phyloP scores from a whole-genome alignment of 2,113 vertebrate genomes.

The Columbina picui region DNA sequence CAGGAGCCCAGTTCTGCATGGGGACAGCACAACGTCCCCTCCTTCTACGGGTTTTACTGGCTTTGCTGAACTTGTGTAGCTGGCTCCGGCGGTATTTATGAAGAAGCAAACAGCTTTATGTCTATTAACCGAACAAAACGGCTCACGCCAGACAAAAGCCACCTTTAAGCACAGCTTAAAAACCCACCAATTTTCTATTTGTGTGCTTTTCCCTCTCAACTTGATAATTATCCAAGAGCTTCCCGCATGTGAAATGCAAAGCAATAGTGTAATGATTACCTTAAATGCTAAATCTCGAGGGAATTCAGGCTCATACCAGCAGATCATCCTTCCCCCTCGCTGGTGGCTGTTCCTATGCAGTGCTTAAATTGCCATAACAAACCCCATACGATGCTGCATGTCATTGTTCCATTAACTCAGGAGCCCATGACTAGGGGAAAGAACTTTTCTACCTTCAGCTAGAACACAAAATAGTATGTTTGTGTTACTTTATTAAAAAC shows the following conservation, averaged over 20 bases:
- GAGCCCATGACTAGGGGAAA: not conserved
- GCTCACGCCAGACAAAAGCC: not conserved
- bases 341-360: not conserved
- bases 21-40: not conserved
- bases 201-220: not conserved
- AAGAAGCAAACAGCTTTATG: not conserved
- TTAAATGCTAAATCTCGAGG: not conserved
- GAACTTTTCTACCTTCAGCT: not conserved
- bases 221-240: not conserved
- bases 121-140: not conserved
- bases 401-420: not conserved
- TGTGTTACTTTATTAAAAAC: not conserved
- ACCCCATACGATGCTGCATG: fast-evolving
- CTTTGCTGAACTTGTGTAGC: not conserved
- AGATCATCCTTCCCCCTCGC: not conserved
- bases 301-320: not conserved
- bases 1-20: fast-evolving
- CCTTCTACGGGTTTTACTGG: not conserved
- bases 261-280: conserved; percentile 7
- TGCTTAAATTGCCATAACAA: not conserved
- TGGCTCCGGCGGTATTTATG: not conserved
- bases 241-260: not conserved
- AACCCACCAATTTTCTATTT: not conserved
- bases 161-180: not conserved
- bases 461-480: not conserved